Base-by-base conservation (phyloP, 2,797 vertebrate species). In the Sphenodon punctatus region DNA sequence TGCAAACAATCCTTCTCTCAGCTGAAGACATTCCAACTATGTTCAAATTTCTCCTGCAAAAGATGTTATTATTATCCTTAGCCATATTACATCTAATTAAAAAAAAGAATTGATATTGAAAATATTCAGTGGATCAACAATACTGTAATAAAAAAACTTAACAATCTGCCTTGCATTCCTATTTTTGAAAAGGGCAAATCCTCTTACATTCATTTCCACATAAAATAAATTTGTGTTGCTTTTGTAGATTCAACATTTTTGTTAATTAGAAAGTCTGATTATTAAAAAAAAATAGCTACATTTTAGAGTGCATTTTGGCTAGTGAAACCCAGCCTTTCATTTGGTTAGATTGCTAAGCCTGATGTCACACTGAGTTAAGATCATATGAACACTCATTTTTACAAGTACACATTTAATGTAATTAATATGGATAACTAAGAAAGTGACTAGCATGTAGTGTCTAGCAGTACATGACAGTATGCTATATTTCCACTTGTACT, bases 1-100 rank as follows among this genome's bases (percentile, higher is more conserved):
- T 91, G 68, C 59, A 88, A 86, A 82, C 68, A 71, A 53, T 6
- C 3, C 5, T 36, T 84, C 39, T 94, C 93, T 90, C 78, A 91
- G 65, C 48, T 86, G 23, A 60, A 77, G 36, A 25, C 27, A 68
- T 64, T 88, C 87, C 63, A 82, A 16, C 76, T 67, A 85, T 82
- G 67, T 88, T 80, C 51, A 32, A 51, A 81, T 85, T 93, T 80
- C 67, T 78, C 36, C 63, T 80, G 73, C 89, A 20, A 15, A 36
- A 34, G 3, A 34, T 34, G 13, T 45, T 65, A 46, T 32, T 20
- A 34, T 22, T 61, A 46, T 16, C 49, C 80, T 75, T 77, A 60
- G 38, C 4, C 23, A 69, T 69, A 74, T 32, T 65, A 27, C 66
- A 4, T n/a, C 1, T 10, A 66, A 66, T 66, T 78, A 7, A 41